Percentiles rank a stretch among this genome's conserved stretches.
phyloP scores from a whole-genome alignment of 2,888 invertebrate species.

The Cremastobaeus sp. region DNA sequence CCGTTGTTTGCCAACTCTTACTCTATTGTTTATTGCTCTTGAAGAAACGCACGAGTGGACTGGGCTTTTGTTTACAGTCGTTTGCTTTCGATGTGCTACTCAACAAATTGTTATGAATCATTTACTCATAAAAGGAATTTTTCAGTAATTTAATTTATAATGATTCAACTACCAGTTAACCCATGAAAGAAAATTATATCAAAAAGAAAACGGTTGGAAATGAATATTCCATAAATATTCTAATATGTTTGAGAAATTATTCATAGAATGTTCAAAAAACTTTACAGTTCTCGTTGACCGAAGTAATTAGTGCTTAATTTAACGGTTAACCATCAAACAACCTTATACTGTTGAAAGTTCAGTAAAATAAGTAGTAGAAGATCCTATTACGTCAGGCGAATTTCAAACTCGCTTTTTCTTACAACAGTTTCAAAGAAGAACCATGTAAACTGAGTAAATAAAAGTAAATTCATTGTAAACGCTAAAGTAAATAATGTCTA shows the following conservation, averaged over 20 bases:
- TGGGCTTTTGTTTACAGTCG: too few relatives aligned
- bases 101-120: too few relatives aligned
- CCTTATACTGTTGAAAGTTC: background rate
- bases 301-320: constrained; percentile 12
- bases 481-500: too few relatives aligned
- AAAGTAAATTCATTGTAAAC: too few relatives aligned
- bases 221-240: constrained; percentile 26
- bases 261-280: constrained; percentile 24
- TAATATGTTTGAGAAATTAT: constrained; percentile 6
- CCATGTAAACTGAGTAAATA: too few relatives aligned
- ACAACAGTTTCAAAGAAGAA: background rate
- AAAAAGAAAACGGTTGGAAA: background rate
- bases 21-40: too few relatives aligned
- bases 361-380: constrained; percentile 8
- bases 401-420: background rate
- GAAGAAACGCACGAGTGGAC: too few relatives aligned
- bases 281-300: background rate
- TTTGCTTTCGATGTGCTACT: too few relatives aligned
- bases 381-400: constrained; percentile 17
- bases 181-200: background rate
- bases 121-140: too few relatives aligned
- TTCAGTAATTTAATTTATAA: too few relatives aligned
- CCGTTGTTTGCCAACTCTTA: too few relatives aligned
- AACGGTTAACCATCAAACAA: background rate
- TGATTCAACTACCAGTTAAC: too few relatives aligned